A percentile compares a stretch with the other conserved stretches of the same genome.
phyloP scores from a whole-genome alignment of 2,113 vertebrate genomes.

The Alexandromys fortis region DNA sequence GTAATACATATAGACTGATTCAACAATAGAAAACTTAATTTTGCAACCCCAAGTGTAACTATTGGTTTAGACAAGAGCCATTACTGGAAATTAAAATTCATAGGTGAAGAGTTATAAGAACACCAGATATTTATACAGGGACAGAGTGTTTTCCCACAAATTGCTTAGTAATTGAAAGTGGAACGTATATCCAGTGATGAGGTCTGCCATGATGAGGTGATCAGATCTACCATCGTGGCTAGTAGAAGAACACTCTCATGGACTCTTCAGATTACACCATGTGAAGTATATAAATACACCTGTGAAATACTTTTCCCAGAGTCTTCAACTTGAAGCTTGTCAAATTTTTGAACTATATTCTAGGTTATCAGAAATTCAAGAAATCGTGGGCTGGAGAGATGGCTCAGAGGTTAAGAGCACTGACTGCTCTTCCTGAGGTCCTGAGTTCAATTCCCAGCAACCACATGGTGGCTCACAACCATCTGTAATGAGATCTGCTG shows the following conservation, averaged over 20 bases:
- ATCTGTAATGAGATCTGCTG: too few species aligned
- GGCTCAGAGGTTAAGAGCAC: too few species aligned
- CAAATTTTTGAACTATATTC: slow-evolving; percentile 5
- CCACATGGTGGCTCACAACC: too few species aligned
- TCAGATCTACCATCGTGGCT: neutral
- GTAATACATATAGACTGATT: neutral
- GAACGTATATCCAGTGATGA: neutral
- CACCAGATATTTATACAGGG: neutral
- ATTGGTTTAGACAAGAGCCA: neutral
- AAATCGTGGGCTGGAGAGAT: neutral
- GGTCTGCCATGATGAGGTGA: neutral
- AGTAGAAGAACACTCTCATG: neutral
- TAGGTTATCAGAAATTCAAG: slow-evolving; percentile 18
- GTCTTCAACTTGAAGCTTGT: slow-evolving; percentile 20
- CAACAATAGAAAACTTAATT: neutral
- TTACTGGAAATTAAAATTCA: slow-evolving; percentile 34
- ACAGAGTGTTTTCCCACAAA: neutral
- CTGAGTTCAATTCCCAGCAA: too few species aligned
- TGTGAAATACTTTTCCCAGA: neutral
- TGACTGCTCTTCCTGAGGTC: too few species aligned
- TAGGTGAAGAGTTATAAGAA: neutral
- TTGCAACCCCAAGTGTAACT: neutral
- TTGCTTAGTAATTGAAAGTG: slow-evolving; percentile 26
- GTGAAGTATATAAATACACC: neutral
- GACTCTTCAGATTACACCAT: neutral